phyloP scores from a whole-genome alignment of 2,888 invertebrate species.

The Sthenelais limicola region DNA sequence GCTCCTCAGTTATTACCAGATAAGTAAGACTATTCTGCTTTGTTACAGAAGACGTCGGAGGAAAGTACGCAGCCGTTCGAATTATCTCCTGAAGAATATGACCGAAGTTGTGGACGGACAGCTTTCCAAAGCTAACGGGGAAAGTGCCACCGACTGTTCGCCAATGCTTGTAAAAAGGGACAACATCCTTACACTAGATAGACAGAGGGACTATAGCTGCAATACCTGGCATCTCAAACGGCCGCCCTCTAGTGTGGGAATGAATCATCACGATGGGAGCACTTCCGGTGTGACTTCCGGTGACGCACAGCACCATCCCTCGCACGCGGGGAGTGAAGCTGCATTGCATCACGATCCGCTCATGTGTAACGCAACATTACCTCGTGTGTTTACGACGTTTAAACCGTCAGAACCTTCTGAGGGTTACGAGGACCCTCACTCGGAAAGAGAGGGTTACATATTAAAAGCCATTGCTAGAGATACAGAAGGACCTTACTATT shows the following conservation, averaged over 20 bases:
- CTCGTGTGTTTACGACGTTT: slow-evolving; percentile 39
- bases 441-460: slow-evolving; percentile 16
- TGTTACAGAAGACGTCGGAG: slow-evolving; percentile 47
- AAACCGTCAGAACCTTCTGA: slow-evolving; percentile 36
- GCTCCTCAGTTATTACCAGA: background rate
- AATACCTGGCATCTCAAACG: slow-evolving; percentile 34
- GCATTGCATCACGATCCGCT: background rate
- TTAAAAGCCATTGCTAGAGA: slow-evolving; percentile 29
- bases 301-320: background rate
- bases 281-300: background rate
- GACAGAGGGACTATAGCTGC: slow-evolving; percentile 32
- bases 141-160: slow-evolving; percentile 41
- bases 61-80: slow-evolving; percentile 49
- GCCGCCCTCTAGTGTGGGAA: background rate
- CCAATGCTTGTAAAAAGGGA: slow-evolving; percentile 44
- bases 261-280: background rate
- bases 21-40: too few species aligned
- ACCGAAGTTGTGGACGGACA: slow-evolving; percentile 30
- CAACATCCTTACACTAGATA: background rate
- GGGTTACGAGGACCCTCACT: slow-evolving; percentile 35
- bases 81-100: slow-evolving; percentile 47
- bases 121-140: slow-evolving; percentile 29
- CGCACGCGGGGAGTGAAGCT: slow-evolving; percentile 2
- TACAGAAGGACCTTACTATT: slow-evolving; percentile 41
- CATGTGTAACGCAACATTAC: slow-evolving; percentile 31